Percentiles rank a stretch among this genome's conserved stretches.
phyloP scores from a whole-genome alignment of 2,113 vertebrate species.

The Amphilophus citrinellus region DNA sequence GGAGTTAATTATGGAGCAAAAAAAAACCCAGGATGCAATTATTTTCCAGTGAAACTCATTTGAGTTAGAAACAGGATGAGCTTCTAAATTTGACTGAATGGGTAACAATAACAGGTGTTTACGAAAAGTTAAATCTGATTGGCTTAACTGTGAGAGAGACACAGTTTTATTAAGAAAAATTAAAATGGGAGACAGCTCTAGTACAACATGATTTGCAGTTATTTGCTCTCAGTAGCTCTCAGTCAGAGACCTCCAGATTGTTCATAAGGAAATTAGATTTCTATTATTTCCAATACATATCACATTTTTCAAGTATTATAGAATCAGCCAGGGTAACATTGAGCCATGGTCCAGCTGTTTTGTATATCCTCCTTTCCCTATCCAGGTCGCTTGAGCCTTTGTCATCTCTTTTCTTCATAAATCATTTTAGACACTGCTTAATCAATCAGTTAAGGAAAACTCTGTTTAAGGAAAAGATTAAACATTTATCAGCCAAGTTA shows the following conservation, averaged over 20 bases:
- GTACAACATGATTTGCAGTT: not conserved
- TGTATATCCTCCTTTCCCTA: too few species aligned
- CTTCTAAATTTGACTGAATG: not conserved
- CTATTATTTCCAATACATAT: too few species aligned
- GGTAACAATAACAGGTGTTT: not conserved
- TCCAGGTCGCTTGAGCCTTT: too few species aligned
- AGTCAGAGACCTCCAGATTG: not conserved
- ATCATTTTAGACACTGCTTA: not conserved
- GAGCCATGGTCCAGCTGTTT: too few species aligned
- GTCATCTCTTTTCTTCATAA: too few species aligned
- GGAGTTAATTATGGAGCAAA: conserved; percentile 37
- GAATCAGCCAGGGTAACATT: too few species aligned
- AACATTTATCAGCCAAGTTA: not conserved
- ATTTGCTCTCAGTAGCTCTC: not conserved
- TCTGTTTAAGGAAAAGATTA: not conserved
- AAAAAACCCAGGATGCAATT: conserved; percentile 28
- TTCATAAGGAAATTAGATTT: not conserved
- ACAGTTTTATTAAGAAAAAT: not conserved
- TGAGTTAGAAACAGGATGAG: not conserved
- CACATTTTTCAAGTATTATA: too few species aligned
- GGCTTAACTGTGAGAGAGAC: not conserved
- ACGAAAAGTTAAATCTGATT: not conserved
- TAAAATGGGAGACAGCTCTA: not conserved
- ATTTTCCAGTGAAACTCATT: conserved; percentile 16
- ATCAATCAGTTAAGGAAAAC: not conserved